Percentiles rank a stretch among this genome's conserved stretches.
phyloP scores from a whole-genome alignment of 2,113 vertebrate genomes.

The Colaptes auratus region DNA sequence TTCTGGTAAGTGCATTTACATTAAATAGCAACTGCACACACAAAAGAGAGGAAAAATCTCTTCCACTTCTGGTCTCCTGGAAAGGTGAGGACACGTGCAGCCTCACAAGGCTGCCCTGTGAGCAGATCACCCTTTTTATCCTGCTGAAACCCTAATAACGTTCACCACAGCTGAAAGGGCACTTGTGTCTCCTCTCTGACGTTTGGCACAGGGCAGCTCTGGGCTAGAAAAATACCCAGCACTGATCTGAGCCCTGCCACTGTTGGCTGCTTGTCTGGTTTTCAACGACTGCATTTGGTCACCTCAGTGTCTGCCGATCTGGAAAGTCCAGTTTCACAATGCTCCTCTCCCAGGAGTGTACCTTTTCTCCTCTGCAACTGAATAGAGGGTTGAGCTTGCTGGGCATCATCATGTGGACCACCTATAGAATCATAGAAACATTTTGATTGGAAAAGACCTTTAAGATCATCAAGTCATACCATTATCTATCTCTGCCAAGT shows the following conservation, averaged over 20 bases:
- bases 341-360: not conserved
- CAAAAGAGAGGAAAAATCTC: slow-evolving; percentile 9
- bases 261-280: not conserved
- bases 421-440: too few species aligned
- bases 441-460: too few species aligned
- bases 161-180: not conserved
- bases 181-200: not conserved
- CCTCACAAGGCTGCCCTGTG: not conserved
- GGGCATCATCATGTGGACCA: not conserved
- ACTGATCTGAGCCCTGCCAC: not conserved
- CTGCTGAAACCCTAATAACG: not conserved
- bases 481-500: too few species aligned
- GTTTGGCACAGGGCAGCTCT: not conserved
- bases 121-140: not conserved
- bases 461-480: too few species aligned
- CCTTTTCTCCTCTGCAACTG: not conserved
- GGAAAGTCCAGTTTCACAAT: not conserved
- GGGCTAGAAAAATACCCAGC: not conserved
- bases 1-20: slow-evolving; percentile 44
- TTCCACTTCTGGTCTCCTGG: not conserved
- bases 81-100: not conserved
- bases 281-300: not conserved
- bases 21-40: not conserved
- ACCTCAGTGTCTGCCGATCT: fast-evolving
- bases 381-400: not conserved